Evolutionary conservation across 2,113 vertebrate species (phyloP).

Genomic region (Pycnonotus jocosus): DNA sequence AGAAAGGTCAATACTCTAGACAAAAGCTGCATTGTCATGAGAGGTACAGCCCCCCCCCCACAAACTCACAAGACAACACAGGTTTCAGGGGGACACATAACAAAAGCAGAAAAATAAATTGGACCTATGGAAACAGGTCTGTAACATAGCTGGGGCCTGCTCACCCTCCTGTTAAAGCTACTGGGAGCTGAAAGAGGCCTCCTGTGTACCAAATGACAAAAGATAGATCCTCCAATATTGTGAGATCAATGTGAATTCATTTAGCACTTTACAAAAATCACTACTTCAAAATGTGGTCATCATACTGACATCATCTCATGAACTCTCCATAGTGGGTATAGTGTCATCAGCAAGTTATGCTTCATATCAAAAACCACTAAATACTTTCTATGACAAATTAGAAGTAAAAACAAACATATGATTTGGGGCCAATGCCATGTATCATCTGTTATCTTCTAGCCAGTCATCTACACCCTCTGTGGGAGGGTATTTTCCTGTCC

Average conservation of each 20-base stretch:
- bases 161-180: neutral
- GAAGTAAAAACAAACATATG: neutral
- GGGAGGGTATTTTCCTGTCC: neutral
- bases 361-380: neutral
- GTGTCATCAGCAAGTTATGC: neutral
- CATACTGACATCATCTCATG: neutral
- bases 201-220: neutral
- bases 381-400: neutral
- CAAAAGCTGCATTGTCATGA: neutral
- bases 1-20: neutral
- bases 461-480: neutral
- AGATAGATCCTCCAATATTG: neutral
- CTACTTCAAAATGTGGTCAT: neutral
- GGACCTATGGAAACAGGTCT: neutral
- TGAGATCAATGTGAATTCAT: neutral
- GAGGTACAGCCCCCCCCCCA: neutral
- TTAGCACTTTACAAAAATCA: neutral
- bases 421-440: neutral
- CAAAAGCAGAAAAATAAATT: neutral
- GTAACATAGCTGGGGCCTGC: neutral
- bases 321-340: neutral
- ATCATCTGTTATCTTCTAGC: neutral
- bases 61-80: neutral
- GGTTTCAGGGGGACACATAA: neutral
- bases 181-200: neutral